Conservation (phyloP, 2,797 vertebrate species). For the Eulemur mongoz region DNA sequence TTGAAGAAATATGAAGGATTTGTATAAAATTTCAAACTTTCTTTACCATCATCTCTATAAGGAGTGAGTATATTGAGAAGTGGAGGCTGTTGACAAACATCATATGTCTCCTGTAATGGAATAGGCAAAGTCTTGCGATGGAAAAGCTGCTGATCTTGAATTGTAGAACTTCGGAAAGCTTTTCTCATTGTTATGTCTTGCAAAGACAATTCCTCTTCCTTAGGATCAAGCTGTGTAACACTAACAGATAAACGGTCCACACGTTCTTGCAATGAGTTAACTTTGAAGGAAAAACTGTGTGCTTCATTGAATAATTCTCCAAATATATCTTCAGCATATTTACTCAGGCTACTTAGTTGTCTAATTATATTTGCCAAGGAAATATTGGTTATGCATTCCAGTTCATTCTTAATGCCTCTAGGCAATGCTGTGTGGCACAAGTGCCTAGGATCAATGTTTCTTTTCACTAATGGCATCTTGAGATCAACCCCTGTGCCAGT, state of each 20-base stretch:
- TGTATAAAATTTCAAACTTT: constrained; percentile 98
- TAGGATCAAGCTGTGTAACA: too few species aligned
- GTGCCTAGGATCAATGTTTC: constrained; percentile 98
- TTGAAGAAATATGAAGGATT: constrained; percentile 99
- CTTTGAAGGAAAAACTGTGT: too few species aligned
- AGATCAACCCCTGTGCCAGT: constrained; percentile 80
- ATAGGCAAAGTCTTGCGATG: constrained; percentile 95
- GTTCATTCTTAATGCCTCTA: constrained; percentile 96
- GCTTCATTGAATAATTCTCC: too few species aligned
- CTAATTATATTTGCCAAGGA: constrained; percentile 99
- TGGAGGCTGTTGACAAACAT: constrained; percentile 96
- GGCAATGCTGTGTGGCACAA: constrained; percentile 98
- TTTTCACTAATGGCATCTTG: constrained; percentile 98
- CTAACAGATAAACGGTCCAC: too few species aligned
- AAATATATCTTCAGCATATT: constrained; percentile 81
- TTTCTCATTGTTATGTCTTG: constrained; percentile 99
- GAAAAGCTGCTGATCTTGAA: constrained; percentile 98
- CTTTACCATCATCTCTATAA: constrained; percentile 98
- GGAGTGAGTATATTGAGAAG: constrained; percentile 97
- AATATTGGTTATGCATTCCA: constrained; percentile 99
- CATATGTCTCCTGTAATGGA: constrained; percentile 95
- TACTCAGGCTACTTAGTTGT: constrained; percentile 98
- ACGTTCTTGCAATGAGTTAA: too few species aligned
- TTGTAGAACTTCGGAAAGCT: constrained; percentile 97
- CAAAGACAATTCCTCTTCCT: constrained; percentile 87